Conservation (phyloP, 2,113 vertebrate species). For the Oreochromis spilurus region DNA sequence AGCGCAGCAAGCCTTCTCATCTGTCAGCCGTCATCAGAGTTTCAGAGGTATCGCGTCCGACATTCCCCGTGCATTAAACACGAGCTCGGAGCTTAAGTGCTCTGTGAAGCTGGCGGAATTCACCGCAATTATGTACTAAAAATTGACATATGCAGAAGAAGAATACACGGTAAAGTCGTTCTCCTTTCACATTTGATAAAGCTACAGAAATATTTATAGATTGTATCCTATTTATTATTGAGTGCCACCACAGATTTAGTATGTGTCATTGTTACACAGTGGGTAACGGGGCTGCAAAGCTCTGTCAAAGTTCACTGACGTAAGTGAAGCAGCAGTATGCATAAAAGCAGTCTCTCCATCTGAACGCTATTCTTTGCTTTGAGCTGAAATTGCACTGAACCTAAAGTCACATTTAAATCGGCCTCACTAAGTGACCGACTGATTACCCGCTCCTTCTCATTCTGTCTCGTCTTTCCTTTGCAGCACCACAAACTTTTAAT, state of each 20-base stretch:
- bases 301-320: background rate
- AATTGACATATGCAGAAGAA: background rate
- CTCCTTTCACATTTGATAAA: background rate
- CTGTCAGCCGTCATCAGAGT: conserved; percentile 22
- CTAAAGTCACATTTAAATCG: background rate
- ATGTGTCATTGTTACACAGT: background rate
- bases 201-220: background rate
- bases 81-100: background rate
- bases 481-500: conserved; percentile 11
- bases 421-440: background rate
- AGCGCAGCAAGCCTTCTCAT: background rate
- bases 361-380: background rate
- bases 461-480: background rate
- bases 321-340: background rate
- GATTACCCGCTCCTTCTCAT: background rate
- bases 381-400: background rate
- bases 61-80: conserved; percentile 4
- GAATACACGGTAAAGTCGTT: background rate
- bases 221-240: background rate
- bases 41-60: background rate
- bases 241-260: background rate
- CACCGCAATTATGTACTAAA: background rate
- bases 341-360: background rate
- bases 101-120: background rate
- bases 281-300: background rate